Evolutionary conservation across 2,888 invertebrate genomes (phyloP), one percentile per base, ranked within the genome.

Genomic region (Papilio protenor): DNA sequence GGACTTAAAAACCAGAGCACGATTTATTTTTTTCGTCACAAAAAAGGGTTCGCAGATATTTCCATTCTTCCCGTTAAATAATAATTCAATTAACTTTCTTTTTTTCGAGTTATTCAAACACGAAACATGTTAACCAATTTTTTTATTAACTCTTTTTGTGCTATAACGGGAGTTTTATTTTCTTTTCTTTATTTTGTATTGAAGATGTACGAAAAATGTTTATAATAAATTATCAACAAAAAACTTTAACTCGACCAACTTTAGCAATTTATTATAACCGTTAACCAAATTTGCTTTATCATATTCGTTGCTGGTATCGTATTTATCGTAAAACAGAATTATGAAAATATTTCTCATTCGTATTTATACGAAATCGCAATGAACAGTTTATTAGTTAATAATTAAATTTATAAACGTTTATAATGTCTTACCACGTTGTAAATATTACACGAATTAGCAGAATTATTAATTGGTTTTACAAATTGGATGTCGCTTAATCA

Each of bases 1-100:
- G 66, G 40, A 66, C 66, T 66, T 66, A 66, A 66, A 66, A 66
- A 66, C 33, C 66, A 33, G 66, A 40, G 40, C 66, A 66, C 66
- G 66, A 66, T 66, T 66, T 66, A 33, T 64, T 66, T 66, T 40
- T 64, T 64, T 57, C 40, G 16, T 27, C 16, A 18, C 33, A 11
- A 66, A 66, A 66, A 66, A 66, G 40, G 66, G 66, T 66, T 66
- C 40, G 66, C 11, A 66, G 66, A 66, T 40, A 33, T 66, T 64
- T 66, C n/a, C 40, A 66, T 66, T 40, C 66, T 66, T 66, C 8
- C 66, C 66, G 66, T 66, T 66, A 66, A 40, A 66, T 66, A 64
- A 64, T 64, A 66, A 66, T 66, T 66, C 40, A 40, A 66, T 66
- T 66, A 40, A 40, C 40, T 66, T 66, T 40, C n/a, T 6, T 66